Evolutionary conservation across 1,140 invertebrate species (phyloP), one percentile per base, ranked within the genome.

Genomic region (Sinella curviseta): DNA sequence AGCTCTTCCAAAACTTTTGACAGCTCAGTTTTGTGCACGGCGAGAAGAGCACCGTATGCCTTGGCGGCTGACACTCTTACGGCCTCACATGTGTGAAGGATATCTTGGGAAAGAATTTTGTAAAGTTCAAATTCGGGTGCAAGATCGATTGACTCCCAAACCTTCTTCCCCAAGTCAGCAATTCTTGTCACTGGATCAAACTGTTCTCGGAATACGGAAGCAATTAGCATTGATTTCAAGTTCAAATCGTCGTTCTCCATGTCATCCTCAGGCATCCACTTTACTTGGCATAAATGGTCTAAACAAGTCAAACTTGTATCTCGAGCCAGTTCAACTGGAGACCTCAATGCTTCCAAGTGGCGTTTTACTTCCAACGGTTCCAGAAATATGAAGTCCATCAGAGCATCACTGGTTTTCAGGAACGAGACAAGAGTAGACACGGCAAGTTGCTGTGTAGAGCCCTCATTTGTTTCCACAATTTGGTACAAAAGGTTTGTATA

Each of bases 401-500:
- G 85, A 0, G 92, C 93, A 77, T 90, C 91, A 31, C 91, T 91
- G 82, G 92, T 92, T 16, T 88, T 87, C 0, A 94, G 93, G 1
- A 95, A 91, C 83, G 94, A 93, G 67, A 95, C 85, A 28, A 97
- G 86, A 24, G 92, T 92, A 30, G 89, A 89, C n/a, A 91, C 91
- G 0, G 94, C 93, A 83, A 92, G 90, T 1, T 93, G 91, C 85
- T 95, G 94, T 20, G 94, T 88, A 76, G 92, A 89, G 1, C 91
- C 92, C 26, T 85, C 87, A 33, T 90, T 91, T n/a, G 85, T 90
- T 81, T 89, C 91, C 83, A 97, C 94, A 3, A 97, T 88, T 80
- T 95, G 89, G 48, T 97, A 90, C 14, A 97, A 88, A 24, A 96
- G 86, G 65, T 92, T 88, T 83, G 97, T 92, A 89, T 98, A 93